Base-by-base conservation (phyloP, 2,113 vertebrate species). In the Zosterops lateralis region DNA sequence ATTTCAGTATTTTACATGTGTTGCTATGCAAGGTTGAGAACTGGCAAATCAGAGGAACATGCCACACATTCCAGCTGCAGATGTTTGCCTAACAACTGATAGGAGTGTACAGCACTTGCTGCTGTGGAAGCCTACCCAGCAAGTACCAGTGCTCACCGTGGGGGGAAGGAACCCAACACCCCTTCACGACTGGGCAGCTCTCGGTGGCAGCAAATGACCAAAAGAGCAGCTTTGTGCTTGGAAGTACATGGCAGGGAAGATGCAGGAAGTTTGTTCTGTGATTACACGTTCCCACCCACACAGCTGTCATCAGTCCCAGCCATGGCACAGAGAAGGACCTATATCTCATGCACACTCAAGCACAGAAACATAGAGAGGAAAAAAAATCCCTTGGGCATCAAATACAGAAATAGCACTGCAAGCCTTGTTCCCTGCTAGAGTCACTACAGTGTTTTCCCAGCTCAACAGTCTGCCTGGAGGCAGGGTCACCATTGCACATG, bases 31-130 rank as follows among this genome's bases (percentile, higher is more conserved):
- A 85, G 68, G 79, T 47, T 51, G 78, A 72, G 61, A 87, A 53
- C 1, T 2, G 40, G 50, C 2, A 2, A 90, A 87, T 40, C 17
- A 50, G 42, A 73, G 75, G 58, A 82, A 82, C 62, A 68, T 79
- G 87, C 85, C 85, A 66, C 1, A 10, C 78, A 79, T 93, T 92
- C 96, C 90, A 85, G 89, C 84, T 87, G 87, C 81, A 82, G 56
- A 72, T 48, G 70, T 92, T 79, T 79, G 71, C 70, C 45, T 81
- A 75, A 92, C 53, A 87, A 75, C 53, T 75, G 80, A 92, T 28
- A 85, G 58, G 19, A 40, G 31, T 2, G 5, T 7, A 25, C n/a
- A 56, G 83, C 65, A 56, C 85, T 26, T 64, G 58, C 82, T 86
- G 68, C 65, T 53, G 32, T 22, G 47, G 67, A 16, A 90, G 76